phyloP scores from a whole-genome alignment of 2,113 vertebrate genomes.

The Sapajus apella region DNA sequence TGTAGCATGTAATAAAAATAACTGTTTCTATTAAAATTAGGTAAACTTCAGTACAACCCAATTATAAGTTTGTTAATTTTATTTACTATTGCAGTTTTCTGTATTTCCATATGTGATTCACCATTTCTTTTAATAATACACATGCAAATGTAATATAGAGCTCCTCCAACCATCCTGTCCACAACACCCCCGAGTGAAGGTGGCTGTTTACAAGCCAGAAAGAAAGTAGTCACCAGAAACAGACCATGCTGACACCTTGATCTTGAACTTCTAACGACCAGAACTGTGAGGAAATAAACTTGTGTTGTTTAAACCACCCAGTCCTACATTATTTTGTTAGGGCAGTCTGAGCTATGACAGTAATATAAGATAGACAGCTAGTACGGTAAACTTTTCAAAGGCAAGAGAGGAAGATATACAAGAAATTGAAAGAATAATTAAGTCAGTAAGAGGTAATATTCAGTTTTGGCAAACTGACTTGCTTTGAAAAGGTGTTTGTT shows the following conservation, averaged over 20 bases:
- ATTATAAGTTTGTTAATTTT: constrained; percentile 15
- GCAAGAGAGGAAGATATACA: background rate
- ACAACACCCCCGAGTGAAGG: background rate
- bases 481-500: background rate
- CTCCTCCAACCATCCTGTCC: background rate
- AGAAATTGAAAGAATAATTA: constrained; percentile 32
- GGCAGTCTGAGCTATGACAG: background rate
- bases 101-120: background rate
- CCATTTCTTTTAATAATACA: constrained; percentile 34
- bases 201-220: background rate
- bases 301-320: constrained; percentile 8
- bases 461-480: constrained; percentile 31
- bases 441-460: constrained; percentile 29
- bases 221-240: background rate
- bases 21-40: constrained; percentile 27
- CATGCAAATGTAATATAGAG: background rate
- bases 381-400: constrained; percentile 11
- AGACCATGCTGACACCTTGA: background rate
- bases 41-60: background rate
- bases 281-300: constrained; percentile 18
- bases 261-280: background rate
- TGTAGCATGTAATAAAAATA: constrained; percentile 34
- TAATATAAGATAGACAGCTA: background rate
- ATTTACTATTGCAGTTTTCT: background rate
- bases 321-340: constrained; percentile 4